Evolutionary conservation across 1,140 invertebrate species (phyloP), one percentile per base, ranked within the genome.

Genomic region (Aphaenogaster ashmeadi): DNA sequence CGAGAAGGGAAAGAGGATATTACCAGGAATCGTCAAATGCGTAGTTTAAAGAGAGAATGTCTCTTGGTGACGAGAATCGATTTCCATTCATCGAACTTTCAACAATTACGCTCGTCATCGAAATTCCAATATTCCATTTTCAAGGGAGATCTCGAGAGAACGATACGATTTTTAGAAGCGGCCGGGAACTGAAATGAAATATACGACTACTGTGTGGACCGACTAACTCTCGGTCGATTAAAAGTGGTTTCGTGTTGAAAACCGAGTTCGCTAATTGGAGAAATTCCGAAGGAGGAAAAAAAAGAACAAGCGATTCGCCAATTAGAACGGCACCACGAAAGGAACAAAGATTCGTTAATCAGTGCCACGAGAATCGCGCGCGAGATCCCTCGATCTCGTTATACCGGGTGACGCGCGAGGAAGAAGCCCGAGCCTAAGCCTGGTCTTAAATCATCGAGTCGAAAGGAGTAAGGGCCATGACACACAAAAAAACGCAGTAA

Each of bases 271-370:
- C 38, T 44, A 81, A 72, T 81, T 56, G 5, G 21, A 72, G 21
- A 52, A 38, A 54, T 56, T 44, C 33, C 36, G 27, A 27, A 67
- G 50, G 44, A 33, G 33, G 44, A 21, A 33, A 9, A 3, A n/a
- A 71, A 11, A 60, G 33, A 81, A 62, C 4, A 13, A 67, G 8
- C 3, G n/a, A 54, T 9, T 69, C 62, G 13, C 13, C 33, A 69
- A 67, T 67, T 80, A 52, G n/a, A 50, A 44, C 41, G 36, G 47
- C 47, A 27, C 18, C n/a, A 1, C 4, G 36, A 15, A 47, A 21
- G 27, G 6, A 67, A 80, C 62, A 38, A 54, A 41, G 47, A 54
- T 81, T 81, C 66, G 27, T 50, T 79, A 79, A 81, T 69, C 47
- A 69, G 47, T 9, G 15, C 36, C 60, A 8, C 54, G 47, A 58